Evolutionary conservation across 2,888 invertebrate species (phyloP).

Genomic region (Andrena hattorfiana): DNA sequence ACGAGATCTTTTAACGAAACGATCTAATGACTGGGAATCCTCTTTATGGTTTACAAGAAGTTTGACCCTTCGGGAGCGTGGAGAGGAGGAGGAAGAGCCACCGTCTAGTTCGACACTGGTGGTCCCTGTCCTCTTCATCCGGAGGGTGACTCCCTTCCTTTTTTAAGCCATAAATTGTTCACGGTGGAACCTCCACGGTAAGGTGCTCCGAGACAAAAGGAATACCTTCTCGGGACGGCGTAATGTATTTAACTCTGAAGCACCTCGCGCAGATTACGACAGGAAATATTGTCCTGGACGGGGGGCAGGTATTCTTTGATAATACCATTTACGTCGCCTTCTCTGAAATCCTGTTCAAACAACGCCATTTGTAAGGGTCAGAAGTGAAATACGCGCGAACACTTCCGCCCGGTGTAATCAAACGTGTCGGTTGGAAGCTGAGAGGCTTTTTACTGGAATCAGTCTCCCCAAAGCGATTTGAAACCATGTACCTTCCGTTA

Average conservation of each 20-base stretch:
- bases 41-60: conserved; percentile 84
- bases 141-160: conserved; percentile 69
- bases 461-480: background rate
- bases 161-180: conserved; percentile 82
- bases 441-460: background rate
- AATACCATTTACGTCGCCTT: conserved; percentile 47
- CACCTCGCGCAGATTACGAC: conserved; percentile 80
- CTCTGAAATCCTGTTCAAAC: conserved; percentile 46
- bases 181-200: conserved; percentile 75
- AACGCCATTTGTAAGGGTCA: conserved; percentile 30
- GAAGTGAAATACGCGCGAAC: conserved; percentile 16
- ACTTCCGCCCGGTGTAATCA: conserved; percentile 1
- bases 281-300: conserved; percentile 73
- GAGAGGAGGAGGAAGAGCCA: conserved; percentile 45
- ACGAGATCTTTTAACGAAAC: conserved; percentile 74
- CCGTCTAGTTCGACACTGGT: conserved; percentile 69
- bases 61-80: conserved; percentile 77
- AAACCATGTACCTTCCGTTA: background rate
- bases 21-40: conserved; percentile 83
- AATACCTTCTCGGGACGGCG: conserved; percentile 77
- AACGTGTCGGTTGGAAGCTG: background rate
- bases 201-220: conserved; percentile 82
- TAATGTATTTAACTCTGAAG: conserved; percentile 83
- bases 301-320: conserved; percentile 52
- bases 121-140: conserved; percentile 58